Base-by-base conservation (phyloP, 2,888 invertebrate species). In the Pollenia labialis region DNA sequence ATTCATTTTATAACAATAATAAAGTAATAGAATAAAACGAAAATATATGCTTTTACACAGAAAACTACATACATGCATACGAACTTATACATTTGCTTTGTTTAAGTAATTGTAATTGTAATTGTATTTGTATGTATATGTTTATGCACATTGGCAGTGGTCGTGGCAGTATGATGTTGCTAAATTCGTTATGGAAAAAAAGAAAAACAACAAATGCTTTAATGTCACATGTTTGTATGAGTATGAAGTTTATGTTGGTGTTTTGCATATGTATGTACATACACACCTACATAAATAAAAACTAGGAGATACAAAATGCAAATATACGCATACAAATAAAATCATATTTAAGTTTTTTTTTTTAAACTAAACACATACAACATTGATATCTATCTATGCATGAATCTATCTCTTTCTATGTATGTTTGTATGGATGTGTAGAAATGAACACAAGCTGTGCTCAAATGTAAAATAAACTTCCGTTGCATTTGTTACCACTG, bases 121-220 rank as follows among this genome's bases (percentile, higher is more conserved):
- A 6, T 42, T 54, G 7, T 46, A 11, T n/a, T 23, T n/a, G n/a
- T n/a, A n/a, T n/a, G n/a, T n/a, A n/a, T 8, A 69, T 42, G 60
- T 23, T 23, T 60, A 58, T 60, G 23, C 9, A 69, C 40, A 81
- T 72, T 64, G 72, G 32, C 64, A 81, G 69, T 79, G 85, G 80
- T 85, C 85, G 76, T 85, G 84, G 79, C 79, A 84, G 79, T 66
- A 58, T 84, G 66, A 40, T 79, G 66, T 72, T 79, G 50, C 66
- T 44, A n/a, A n/a, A n/a, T n/a, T n/a, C n/a, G n/a, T n/a, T n/a
- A 64, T 40, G 52, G 46, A 77, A 58, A 48, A 42, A 77, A 66
- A 71, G 74, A 79, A 83, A 74, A 79, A 82, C 85, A 85, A 86
- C 71, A 87, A 88, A 88, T 89, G 88, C 88, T 90, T 88, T 90